Percentiles rank a stretch among this genome's conserved stretches.
phyloP scores from a whole-genome alignment of 2,888 invertebrate genomes.

The Eumerus sabulonum region DNA sequence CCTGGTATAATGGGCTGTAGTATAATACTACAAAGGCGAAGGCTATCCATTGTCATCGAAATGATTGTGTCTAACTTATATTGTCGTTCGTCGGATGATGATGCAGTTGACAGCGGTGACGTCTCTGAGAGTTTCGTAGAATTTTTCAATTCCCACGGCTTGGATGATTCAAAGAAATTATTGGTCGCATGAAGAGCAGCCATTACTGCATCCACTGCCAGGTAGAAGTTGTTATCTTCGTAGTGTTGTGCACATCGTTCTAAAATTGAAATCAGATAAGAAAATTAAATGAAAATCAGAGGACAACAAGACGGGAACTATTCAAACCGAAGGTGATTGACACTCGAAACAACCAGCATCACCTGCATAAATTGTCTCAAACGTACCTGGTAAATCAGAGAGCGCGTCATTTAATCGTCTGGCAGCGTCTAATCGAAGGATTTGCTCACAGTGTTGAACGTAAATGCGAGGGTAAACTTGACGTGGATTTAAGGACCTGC shows the following conservation, averaged over 20 bases:
- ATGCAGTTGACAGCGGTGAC: constrained; percentile 70
- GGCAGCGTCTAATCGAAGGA: constrained; percentile 79
- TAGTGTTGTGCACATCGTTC: constrained; percentile 85
- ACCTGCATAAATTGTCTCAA: constrained; percentile 25
- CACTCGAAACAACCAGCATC: constrained; percentile 48
- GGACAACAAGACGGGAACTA: constrained; percentile 4
- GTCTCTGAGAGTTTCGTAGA: constrained; percentile 35
- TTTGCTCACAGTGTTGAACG: constrained; percentile 79
- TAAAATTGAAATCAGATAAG: constrained; percentile 72
- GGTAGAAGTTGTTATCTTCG: constrained; percentile 88
- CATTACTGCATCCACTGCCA: constrained; percentile 89
- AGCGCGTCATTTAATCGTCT: constrained; percentile 81
- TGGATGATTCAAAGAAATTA: constrained; percentile 89
- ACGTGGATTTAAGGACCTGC: constrained; percentile 87
- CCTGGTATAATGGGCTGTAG: constrained; percentile 92
- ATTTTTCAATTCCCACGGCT: constrained; percentile 93
- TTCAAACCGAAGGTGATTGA: constrained; percentile 44
- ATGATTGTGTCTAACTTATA: constrained; percentile 86
- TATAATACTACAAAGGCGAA: constrained; percentile 88
- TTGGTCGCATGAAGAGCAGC: constrained; percentile 88
- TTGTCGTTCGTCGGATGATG: constrained; percentile 74
- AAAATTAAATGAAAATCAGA: neutral
- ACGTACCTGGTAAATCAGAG: constrained; percentile 81
- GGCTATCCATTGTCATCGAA: constrained; percentile 90
- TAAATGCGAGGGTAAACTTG: constrained; percentile 85